Evolutionary conservation across 2,888 invertebrate species (phyloP).

Genomic region (Eupithecia insigniata): DNA sequence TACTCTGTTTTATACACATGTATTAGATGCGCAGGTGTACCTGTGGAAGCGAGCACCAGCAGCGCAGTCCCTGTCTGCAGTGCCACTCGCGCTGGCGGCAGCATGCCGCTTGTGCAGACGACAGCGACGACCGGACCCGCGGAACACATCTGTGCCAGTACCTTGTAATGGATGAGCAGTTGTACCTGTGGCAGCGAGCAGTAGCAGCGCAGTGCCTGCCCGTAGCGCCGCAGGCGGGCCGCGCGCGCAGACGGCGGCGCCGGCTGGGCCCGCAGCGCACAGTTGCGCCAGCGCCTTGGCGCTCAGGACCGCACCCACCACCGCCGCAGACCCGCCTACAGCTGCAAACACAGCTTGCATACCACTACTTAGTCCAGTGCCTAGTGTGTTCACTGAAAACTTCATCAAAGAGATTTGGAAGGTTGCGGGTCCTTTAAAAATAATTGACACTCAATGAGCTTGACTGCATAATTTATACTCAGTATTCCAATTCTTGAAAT

Average conservation of each 20-base stretch:
- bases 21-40: neutral
- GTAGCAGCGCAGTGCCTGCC: slow-evolving; percentile 61
- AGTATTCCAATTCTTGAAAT: too few relatives aligned
- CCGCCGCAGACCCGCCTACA: slow-evolving; percentile 45
- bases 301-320: slow-evolving; percentile 32
- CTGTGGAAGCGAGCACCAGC: slow-evolving; percentile 55
- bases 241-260: slow-evolving; percentile 62
- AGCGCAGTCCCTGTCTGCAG: slow-evolving; percentile 62
- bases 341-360: slow-evolving; percentile 49
- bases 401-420: too few relatives aligned
- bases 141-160: slow-evolving; percentile 65
- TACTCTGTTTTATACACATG: neutral
- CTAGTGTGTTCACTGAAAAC: too few relatives aligned
- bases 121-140: slow-evolving; percentile 67
- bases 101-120: slow-evolving; percentile 61
- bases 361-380: too few relatives aligned
- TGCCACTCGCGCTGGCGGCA: slow-evolving; percentile 56
- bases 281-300: slow-evolving; percentile 68
- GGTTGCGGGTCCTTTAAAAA: too few relatives aligned
- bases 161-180: slow-evolving; percentile 46
- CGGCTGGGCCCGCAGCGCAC: slow-evolving; percentile 63
- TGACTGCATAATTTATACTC: too few relatives aligned
- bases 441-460: too few relatives aligned
- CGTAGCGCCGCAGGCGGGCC: slow-evolving; percentile 60
- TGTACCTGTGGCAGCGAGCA: slow-evolving; percentile 49